These are phyloP conservation scores for Vanessa tameamea DNA, from an alignment of 1,140 invertebrate genomes.

Conservation along the genomic window DNA sequence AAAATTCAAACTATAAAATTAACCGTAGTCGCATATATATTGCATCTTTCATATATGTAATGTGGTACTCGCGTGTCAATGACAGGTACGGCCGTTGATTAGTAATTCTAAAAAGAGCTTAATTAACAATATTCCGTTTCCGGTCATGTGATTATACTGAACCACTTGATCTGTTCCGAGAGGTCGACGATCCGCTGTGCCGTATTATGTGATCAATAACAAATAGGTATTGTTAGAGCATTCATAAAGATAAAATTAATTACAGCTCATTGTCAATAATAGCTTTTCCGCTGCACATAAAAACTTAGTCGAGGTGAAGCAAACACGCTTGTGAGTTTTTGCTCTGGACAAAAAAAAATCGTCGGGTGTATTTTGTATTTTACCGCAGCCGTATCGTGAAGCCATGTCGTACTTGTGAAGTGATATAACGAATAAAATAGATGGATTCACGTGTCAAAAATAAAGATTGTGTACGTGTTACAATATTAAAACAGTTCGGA, in stretches of 20 bases:
- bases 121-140: not conserved
- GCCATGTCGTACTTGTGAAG: not conserved
- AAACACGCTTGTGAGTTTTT: no score
- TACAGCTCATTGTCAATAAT: not conserved
- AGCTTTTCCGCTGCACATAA: not conserved
- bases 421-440: not conserved
- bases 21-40: not conserved
- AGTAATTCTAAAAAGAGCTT: not conserved
- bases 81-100: not conserved
- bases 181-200: not conserved
- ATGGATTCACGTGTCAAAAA: not conserved
- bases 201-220: not conserved
- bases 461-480: slow-evolving; percentile 2
- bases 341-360: no score
- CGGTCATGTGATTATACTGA: not conserved
- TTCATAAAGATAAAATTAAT: not conserved
- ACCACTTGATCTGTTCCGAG: not conserved
- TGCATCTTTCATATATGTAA: not conserved
- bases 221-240: slow-evolving; percentile 4
- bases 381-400: not conserved
- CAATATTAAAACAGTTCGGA: not conserved
- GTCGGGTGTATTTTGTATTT: no score
- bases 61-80: not conserved
- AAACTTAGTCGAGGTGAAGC: not conserved
- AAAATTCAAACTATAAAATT: no score